Conservation (phyloP, 2,888 invertebrate genomes). For the Nemoura dubitans region DNA sequence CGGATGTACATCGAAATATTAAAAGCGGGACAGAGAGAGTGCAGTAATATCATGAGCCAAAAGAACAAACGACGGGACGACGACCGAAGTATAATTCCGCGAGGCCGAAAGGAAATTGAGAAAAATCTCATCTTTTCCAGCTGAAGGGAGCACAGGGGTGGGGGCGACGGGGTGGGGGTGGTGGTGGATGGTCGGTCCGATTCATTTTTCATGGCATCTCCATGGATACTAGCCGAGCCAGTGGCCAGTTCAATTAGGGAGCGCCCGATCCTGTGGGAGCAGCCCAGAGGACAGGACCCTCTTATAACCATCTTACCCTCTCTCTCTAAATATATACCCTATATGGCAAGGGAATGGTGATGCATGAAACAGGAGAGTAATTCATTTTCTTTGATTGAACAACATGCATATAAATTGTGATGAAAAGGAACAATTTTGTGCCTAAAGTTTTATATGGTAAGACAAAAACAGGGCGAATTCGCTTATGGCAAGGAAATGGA, state of each 20-base stretch:
- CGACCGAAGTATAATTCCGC: constrained; percentile 59
- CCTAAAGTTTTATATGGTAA: too few species aligned
- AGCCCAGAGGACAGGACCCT: background rate
- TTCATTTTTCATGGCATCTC: constrained; percentile 64
- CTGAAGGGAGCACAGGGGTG: constrained; percentile 47
- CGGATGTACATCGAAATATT: background rate
- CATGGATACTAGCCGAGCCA: constrained; percentile 53
- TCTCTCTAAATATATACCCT: background rate
- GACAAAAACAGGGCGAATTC: background rate
- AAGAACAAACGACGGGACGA: constrained; percentile 54
- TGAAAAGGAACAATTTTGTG: background rate
- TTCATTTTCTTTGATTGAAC: constrained; percentile 21
- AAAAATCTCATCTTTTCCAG: constrained; percentile 62
- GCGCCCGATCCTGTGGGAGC: constrained; percentile 39
- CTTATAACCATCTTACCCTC: background rate
- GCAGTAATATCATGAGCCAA: constrained; percentile 42
- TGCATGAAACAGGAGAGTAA: constrained; percentile 17
- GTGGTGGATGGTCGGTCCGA: constrained; percentile 51
- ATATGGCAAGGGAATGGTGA: background rate
- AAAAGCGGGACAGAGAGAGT: background rate
- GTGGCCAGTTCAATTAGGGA: constrained; percentile 61
- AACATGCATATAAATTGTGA: background rate
- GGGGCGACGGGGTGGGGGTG: constrained; percentile 23
- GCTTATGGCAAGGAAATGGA: too few species aligned
- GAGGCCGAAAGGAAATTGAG: constrained; percentile 60